Percentiles rank a stretch among this genome's conserved stretches.
Evolutionary conservation across 2,888 invertebrate genomes (phyloP).

Genomic region (Alloplasta piceator): DNA sequence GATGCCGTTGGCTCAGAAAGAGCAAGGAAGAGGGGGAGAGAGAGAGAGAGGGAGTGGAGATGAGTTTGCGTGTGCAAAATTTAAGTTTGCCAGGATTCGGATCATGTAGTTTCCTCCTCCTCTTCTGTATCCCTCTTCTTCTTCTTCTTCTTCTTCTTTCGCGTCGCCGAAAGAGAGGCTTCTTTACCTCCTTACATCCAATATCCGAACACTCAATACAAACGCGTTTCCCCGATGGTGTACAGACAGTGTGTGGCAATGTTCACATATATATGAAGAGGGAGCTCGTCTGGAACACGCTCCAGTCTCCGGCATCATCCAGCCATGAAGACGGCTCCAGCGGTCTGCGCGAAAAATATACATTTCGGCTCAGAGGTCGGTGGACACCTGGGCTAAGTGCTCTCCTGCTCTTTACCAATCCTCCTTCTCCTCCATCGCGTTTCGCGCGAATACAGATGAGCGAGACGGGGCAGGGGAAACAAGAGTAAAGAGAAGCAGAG

Average conservation of each 20-base stretch:
- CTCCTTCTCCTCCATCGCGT: conserved; percentile 20
- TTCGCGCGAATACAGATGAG: conserved; percentile 22
- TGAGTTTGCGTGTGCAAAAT: conserved; percentile 68
- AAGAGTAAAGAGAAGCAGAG: neutral
- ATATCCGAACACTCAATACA: conserved; percentile 31
- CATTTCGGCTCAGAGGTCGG: conserved; percentile 54
- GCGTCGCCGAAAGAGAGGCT: conserved; percentile 7
- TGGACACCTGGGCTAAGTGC: conserved; percentile 75
- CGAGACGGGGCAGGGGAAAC: conserved; percentile 15
- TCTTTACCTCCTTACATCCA: conserved; percentile 50
- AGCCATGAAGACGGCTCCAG: conserved; percentile 38
- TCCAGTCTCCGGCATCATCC: conserved; percentile 4
- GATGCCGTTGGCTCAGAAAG: neutral
- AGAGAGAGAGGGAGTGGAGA: conserved; percentile 30
- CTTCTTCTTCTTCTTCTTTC: conserved; percentile 22
- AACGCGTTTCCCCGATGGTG: neutral
- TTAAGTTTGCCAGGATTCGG: conserved; percentile 45
- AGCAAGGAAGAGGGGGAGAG: neutral
- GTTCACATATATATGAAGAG: conserved; percentile 4
- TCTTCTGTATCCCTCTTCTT: conserved; percentile 33
- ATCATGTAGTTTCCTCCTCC: conserved; percentile 54
- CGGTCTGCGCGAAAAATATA: conserved; percentile 41
- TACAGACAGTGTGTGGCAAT: neutral
- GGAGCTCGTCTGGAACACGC: neutral
- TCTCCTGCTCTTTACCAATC: conserved; percentile 24